Conservation (phyloP, 1,140 invertebrate genomes). For the Penaeus chinensis region DNA sequence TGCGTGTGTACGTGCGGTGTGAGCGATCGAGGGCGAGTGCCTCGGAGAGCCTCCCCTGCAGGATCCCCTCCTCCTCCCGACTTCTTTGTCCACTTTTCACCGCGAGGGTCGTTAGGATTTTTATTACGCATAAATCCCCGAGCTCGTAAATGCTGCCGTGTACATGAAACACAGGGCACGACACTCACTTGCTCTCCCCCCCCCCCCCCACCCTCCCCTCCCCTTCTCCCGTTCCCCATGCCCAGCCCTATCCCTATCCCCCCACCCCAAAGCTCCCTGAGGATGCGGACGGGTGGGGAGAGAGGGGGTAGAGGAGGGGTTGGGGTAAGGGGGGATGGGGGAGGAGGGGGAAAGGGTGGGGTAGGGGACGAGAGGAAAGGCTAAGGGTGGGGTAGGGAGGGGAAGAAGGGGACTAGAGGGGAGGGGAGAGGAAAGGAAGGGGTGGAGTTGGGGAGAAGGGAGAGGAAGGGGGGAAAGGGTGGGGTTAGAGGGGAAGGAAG, state of each 20-base stretch:
- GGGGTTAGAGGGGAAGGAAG: too few relatives aligned
- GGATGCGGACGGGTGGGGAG: not conserved
- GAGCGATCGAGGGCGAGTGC: not conserved
- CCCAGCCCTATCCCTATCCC: too few relatives aligned
- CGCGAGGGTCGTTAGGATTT: not conserved
- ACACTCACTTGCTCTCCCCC: not conserved
- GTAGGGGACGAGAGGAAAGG: not conserved
- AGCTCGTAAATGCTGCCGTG: conserved; percentile 22
- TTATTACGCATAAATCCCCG: conserved; percentile 17
- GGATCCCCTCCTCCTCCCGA: not conserved
- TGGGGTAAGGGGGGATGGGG: not conserved
- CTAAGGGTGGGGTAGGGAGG: too few relatives aligned
- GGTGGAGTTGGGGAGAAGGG: not conserved
- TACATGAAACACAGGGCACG: not conserved
- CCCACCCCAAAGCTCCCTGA: too few relatives aligned
- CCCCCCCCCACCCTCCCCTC: too few relatives aligned
- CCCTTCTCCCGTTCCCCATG: too few relatives aligned
- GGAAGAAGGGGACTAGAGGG: too few relatives aligned
- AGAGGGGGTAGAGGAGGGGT: not conserved
- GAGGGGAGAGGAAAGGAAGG: not conserved
- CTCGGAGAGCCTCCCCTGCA: not conserved
- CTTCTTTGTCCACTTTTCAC: conserved; percentile 20
- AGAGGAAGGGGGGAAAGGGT: not conserved
- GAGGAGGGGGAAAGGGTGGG: not conserved
- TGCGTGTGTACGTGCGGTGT: not conserved